Evolutionary conservation across 1,140 invertebrate genomes (phyloP), one percentile per base, ranked within the genome.

Genomic region (Drosophila malerkotliana): DNA sequence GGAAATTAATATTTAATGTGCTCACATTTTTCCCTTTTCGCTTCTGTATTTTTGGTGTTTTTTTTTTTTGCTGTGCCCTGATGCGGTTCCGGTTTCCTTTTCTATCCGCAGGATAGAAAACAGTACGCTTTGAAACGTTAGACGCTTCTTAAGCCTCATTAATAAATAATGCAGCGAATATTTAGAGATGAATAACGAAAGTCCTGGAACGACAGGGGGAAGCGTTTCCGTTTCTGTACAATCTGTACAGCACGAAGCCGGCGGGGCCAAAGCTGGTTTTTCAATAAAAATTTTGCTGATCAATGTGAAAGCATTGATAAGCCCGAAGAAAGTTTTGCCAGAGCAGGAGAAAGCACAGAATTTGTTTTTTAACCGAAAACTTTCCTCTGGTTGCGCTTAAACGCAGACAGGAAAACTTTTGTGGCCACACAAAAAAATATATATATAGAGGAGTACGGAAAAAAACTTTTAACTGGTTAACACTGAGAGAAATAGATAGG

Each of bases 1-100:
- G 82, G 82, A 87, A 87, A 87, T 87, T 87, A 87, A 87, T 87
- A 87, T 87, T 87, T 87, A 87, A 87, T 87, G 63, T 71, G 56
- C 59, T 58, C 83, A 79, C 78, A 87, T 82, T 87, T 87, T 87
- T 87, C 52, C 60, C 61, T 62, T 75, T 56, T 47, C 18, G 15
- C 18, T 74, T 37, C 34, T 37, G 34, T 37, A 37, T 37, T 6
- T 66, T 24, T 57, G 24, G 45, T 47, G 45, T 4, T 21, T 30
- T 14, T 37, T 18, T 30, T 54, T 21, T 47, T 24, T 18, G 37
- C 30, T 14, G 37, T 10, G 5, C 6, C 4, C 52, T 32, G 30
- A 37, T 56, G 48, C 45, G 63, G 49, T 72, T 68, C 66, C 53
- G 52, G 68, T 59, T 54, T 71, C 78, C 39, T 63, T 37, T 37